Conservation (phyloP, 2,888 invertebrate species). For the Ichneumon xanthorius region DNA sequence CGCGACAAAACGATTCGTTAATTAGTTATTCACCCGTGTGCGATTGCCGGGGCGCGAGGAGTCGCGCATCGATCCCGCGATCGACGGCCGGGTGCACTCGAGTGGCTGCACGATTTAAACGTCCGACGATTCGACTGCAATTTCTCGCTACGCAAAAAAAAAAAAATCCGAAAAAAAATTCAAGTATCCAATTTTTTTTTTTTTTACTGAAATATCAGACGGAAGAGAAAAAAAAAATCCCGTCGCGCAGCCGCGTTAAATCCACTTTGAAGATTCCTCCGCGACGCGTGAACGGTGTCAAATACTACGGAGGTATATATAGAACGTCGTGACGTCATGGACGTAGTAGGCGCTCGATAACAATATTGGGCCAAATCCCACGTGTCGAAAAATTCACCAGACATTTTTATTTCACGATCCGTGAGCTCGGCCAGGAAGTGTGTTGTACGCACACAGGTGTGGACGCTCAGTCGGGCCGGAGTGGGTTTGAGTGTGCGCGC, state of each 20-base stretch:
- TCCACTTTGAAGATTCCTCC: constrained; percentile 8
- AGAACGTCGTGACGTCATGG: constrained; percentile 38
- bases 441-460: background rate
- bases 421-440: constrained; percentile 11
- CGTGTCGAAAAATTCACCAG: constrained; percentile 32
- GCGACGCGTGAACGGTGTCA: background rate
- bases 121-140: background rate
- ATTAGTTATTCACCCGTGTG: constrained; percentile 66
- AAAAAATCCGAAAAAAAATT: background rate
- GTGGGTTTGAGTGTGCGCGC: constrained; percentile 27
- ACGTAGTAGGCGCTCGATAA: constrained; percentile 57
- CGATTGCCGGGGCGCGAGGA: constrained; percentile 14
- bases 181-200: background rate
- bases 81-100: constrained; percentile 5
- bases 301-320: background rate
- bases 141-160: background rate
- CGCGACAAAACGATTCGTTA: constrained; percentile 67
- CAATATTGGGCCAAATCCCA: constrained; percentile 57
- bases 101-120: constrained; percentile 34
- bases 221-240: background rate
- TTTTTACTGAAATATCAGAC: background rate
- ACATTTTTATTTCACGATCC: constrained; percentile 50
- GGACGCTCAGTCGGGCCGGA: background rate
- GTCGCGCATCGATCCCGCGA: constrained; percentile 9
- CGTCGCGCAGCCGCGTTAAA: background rate